Evolutionary conservation across 2,888 invertebrate genomes (phyloP).

Genomic region (Sesamia inferens): DNA sequence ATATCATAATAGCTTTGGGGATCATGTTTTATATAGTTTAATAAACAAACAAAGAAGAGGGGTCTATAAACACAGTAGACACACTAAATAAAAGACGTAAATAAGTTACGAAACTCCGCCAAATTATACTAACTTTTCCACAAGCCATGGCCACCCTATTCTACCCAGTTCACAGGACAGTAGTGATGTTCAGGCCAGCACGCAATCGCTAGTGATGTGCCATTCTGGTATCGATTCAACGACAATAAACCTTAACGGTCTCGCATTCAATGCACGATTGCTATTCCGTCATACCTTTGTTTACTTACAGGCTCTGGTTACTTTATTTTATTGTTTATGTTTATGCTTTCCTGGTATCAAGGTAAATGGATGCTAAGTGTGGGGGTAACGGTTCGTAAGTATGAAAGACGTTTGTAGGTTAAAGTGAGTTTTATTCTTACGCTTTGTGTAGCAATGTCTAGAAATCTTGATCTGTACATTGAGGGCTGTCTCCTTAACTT

Average conservation of each 20-base stretch:
- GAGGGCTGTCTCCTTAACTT: neutral
- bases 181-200: conserved; percentile 76
- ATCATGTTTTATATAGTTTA: neutral
- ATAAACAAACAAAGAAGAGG: neutral
- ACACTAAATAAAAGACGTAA: neutral
- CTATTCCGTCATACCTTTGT: conserved; percentile 44
- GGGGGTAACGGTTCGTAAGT: conserved; percentile 27
- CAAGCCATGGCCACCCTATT: conserved; percentile 65
- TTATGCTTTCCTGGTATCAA: conserved; percentile 54
- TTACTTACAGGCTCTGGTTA: conserved; percentile 40
- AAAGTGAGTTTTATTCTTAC: neutral
- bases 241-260: conserved; percentile 59
- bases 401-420: conserved; percentile 35
- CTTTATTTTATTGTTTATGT: conserved; percentile 56
- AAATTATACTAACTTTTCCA: conserved; percentile 5
- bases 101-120: neutral
- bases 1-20: neutral
- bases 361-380: conserved; percentile 35
- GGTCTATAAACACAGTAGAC: neutral
- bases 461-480: neutral
- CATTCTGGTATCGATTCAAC: conserved; percentile 80
- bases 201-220: conserved; percentile 87
- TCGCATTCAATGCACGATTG: conserved; percentile 63
- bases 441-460: too few species aligned
- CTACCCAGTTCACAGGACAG: conserved; percentile 79